A percentile compares a stretch with the other conserved stretches of the same genome.
Evolutionary conservation across 2,888 invertebrate genomes (phyloP).

Genomic region (Aleiodes testaceus): DNA sequence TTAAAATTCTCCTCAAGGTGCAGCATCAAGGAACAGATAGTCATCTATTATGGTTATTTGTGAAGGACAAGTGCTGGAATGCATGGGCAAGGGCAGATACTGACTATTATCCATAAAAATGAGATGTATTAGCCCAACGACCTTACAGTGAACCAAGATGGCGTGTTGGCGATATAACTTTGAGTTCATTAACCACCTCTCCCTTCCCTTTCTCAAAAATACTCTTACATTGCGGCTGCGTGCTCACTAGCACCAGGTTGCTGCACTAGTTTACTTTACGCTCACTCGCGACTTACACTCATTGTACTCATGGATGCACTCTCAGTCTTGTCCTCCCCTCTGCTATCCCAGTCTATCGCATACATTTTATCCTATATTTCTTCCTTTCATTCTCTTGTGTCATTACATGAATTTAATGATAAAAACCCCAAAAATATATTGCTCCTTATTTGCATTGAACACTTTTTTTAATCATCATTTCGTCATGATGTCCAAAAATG

Average conservation of each 20-base stretch:
- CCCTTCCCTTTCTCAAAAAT: conserved; percentile 61
- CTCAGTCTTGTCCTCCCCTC: conserved; percentile 27
- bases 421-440: not conserved
- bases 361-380: not conserved
- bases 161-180: conserved; percentile 39
- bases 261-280: conserved; percentile 68
- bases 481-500: too few relatives aligned
- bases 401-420: not conserved
- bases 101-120: not conserved
- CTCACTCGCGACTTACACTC: conserved; percentile 53
- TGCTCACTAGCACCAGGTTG: conserved; percentile 63
- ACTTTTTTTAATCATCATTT: too few relatives aligned
- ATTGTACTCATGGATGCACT: conserved; percentile 28
- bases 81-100: not conserved
- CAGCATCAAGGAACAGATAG: too few relatives aligned
- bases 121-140: conserved; percentile 40
- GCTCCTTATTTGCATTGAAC: too few relatives aligned
- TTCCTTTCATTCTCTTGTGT: not conserved
- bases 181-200: conserved; percentile 66
- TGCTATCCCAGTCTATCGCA: conserved; percentile 6
- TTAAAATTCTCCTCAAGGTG: too few relatives aligned
- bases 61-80: too few relatives aligned
- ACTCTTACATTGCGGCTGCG: conserved; percentile 68
- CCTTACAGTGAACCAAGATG: conserved; percentile 49
- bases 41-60: too few relatives aligned